Conservation (phyloP, 1,140 invertebrate species). For the Drosophila tropicalis region DNA sequence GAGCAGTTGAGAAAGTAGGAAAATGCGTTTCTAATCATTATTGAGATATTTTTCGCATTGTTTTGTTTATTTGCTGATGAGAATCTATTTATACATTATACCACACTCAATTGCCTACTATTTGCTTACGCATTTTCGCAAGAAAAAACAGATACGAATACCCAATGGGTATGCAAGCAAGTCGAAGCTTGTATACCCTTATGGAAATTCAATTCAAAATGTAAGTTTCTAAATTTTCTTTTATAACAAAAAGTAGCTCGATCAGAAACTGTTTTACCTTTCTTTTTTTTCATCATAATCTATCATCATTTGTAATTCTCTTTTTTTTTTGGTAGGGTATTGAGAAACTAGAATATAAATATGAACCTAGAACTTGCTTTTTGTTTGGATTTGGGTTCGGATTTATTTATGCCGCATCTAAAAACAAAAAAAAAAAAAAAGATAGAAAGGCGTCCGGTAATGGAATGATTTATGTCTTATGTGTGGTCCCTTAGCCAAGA, state of each 20-base stretch:
- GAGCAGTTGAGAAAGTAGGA: too few relatives aligned
- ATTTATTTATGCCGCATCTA: constrained; percentile 55
- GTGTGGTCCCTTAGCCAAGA: constrained; percentile 21
- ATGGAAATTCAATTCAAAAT: too few relatives aligned
- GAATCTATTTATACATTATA: constrained; percentile 26
- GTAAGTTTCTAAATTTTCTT: too few relatives aligned
- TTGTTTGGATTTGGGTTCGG: constrained; percentile 57
- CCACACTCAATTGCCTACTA: constrained; percentile 25
- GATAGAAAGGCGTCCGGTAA: constrained; percentile 17
- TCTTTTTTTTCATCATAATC: not conserved
- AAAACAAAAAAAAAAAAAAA: not conserved
- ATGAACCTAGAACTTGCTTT: constrained; percentile 35
- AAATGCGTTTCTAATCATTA: not conserved
- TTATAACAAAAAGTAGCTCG: too few relatives aligned
- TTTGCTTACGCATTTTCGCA: constrained; percentile 45
- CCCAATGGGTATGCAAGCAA: not conserved
- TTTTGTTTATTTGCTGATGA: constrained; percentile 27
- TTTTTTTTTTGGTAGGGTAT: not conserved
- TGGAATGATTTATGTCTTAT: constrained; percentile 62
- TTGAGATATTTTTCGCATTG: constrained; percentile 10
- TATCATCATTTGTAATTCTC: not conserved
- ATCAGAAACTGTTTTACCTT: not conserved
- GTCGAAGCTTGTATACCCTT: not conserved
- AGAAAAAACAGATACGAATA: constrained; percentile 26
- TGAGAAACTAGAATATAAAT: not conserved